Evolutionary conservation across 2,797 vertebrate species (phyloP).

Genomic region (Xerus rutilus): DNA sequence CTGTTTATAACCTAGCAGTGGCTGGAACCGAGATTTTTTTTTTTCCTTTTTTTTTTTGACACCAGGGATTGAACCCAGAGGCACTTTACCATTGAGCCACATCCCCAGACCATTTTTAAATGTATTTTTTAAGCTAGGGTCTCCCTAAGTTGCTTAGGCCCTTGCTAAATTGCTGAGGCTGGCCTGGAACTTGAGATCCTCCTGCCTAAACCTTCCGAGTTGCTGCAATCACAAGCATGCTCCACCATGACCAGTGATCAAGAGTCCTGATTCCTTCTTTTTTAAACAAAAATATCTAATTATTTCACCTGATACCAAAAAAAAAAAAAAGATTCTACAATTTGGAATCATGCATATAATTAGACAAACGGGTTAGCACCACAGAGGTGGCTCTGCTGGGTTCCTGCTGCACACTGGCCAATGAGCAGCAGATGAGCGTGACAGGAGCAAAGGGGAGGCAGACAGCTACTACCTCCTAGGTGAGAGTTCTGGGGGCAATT

Average conservation of each 20-base stretch:
- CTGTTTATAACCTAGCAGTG: background rate
- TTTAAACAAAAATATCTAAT: background rate
- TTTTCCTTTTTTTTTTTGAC: too few species aligned
- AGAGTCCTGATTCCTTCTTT: background rate
- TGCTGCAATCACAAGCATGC: too few species aligned
- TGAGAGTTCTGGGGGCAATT: background rate
- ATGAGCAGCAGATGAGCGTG: background rate
- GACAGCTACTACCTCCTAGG: background rate
- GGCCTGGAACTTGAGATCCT: too few species aligned
- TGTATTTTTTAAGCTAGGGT: too few species aligned
- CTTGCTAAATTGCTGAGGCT: too few species aligned
- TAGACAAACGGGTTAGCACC: background rate
- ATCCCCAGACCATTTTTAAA: too few species aligned
- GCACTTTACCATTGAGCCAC: too few species aligned
- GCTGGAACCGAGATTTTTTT: background rate
- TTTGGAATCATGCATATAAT: background rate
- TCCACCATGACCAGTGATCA: too few species aligned
- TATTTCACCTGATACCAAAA: background rate
- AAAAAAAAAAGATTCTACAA: background rate
- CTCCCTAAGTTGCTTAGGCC: too few species aligned
- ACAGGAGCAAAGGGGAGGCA: background rate
- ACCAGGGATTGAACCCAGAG: too few species aligned
- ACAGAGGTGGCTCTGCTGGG: background rate
- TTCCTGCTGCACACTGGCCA: background rate
- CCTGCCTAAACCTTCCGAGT: too few species aligned